Conservation (phyloP, 2,888 invertebrate species). For the Cylindroiulus punctatus region DNA sequence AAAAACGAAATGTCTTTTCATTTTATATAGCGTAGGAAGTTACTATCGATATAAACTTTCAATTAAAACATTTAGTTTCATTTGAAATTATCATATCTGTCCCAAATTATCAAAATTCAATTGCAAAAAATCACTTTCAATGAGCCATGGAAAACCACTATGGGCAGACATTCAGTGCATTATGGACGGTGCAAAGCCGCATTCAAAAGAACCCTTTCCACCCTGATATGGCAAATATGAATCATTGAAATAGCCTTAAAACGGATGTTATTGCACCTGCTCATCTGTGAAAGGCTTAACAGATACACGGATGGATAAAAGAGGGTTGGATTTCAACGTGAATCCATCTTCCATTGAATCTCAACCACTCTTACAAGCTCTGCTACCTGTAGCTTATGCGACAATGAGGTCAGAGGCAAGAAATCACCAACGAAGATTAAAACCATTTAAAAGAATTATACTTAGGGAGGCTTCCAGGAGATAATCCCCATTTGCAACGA, state of each 20-base stretch:
- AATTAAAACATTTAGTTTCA: too few relatives aligned
- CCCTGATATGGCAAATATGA: neutral
- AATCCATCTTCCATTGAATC: constrained; percentile 1
- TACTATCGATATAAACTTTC: too few relatives aligned
- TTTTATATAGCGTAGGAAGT: too few relatives aligned
- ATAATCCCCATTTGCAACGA: constrained; percentile 18
- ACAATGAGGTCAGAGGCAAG: constrained; percentile 18
- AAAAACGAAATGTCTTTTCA: too few relatives aligned
- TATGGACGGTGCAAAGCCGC: neutral
- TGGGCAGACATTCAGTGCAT: neutral
- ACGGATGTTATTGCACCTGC: neutral
- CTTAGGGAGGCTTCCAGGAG: neutral
- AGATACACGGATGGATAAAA: constrained; percentile 18
- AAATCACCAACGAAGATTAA: neutral
- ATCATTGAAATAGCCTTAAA: neutral
- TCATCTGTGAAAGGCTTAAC: neutral
- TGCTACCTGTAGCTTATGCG: neutral
- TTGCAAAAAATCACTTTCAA: too few relatives aligned
- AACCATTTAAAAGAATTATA: constrained; percentile 18
- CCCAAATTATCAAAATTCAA: too few relatives aligned
- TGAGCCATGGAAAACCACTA: neutral
- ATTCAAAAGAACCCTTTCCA: neutral
- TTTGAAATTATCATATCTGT: too few relatives aligned
- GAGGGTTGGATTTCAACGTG: neutral
- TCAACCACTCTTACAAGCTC: neutral